These are phyloP conservation scores for Aproaerema taeniolella DNA, from an alignment of 2,888 invertebrate genomes.

Conservation along the genomic window DNA sequence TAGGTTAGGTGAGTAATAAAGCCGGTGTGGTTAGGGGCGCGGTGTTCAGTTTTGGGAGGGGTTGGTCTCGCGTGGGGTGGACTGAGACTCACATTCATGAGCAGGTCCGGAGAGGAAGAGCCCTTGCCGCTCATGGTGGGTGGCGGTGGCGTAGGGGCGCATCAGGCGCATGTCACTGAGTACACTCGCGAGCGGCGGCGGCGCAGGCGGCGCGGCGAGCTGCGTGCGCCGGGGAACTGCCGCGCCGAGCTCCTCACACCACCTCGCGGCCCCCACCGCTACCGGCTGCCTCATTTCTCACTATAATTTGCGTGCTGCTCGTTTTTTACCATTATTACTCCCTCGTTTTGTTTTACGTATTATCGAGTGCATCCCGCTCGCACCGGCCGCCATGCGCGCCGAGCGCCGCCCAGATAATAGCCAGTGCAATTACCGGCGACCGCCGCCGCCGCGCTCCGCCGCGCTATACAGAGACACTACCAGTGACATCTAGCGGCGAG, in stretches of 20 bases:
- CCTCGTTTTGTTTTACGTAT: constrained; percentile 78
- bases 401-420: constrained; percentile 76
- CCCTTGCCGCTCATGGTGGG: constrained; percentile 64
- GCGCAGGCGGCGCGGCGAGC: constrained; percentile 64
- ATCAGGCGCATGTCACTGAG: constrained; percentile 68
- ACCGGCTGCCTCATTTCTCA: constrained; percentile 77
- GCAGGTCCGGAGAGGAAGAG: constrained; percentile 72
- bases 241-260: constrained; percentile 58
- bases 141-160: constrained; percentile 49
- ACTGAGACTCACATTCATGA: constrained; percentile 79
- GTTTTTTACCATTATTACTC: constrained; percentile 78
- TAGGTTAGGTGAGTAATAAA: too few relatives aligned
- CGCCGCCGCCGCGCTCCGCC: constrained; percentile 23
- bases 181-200: constrained; percentile 57
- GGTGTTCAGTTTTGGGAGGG: constrained; percentile 18
- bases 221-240: constrained; percentile 61
- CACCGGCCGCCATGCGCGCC: constrained; percentile 74
- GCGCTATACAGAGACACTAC: constrained; percentile 37
- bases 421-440: constrained; percentile 56
- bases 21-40: background rate
- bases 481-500: constrained; percentile 64
- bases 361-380: constrained; percentile 78
- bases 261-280: constrained; percentile 68
- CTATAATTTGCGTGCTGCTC: constrained; percentile 77
- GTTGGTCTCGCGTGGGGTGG: constrained; percentile 26